A percentile compares a stretch with the other conserved stretches of the same genome.
Evolutionary conservation across 1,140 invertebrate genomes (phyloP).

Genomic region (Drosophila pectinifera): DNA sequence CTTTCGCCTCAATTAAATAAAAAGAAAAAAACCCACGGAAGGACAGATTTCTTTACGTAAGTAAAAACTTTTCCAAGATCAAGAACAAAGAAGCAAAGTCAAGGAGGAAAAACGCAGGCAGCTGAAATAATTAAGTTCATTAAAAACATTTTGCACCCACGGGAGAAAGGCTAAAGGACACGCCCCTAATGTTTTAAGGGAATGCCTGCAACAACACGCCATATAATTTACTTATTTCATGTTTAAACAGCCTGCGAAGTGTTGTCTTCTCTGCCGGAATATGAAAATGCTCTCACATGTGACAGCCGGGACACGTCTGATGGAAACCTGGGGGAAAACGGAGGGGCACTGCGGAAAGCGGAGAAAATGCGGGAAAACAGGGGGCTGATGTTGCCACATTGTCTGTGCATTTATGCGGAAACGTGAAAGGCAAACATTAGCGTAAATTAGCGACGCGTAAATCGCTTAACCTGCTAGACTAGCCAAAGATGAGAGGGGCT

Average conservation of each 20-base stretch:
- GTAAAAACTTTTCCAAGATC: conserved; percentile 1
- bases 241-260: conserved; percentile 72
- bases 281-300: conserved; percentile 50
- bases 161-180: conserved; percentile 18
- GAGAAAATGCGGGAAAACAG: background rate
- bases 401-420: conserved; percentile 74
- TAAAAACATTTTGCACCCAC: conserved; percentile 58
- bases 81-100: conserved; percentile 25
- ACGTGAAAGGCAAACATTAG: conserved; percentile 79
- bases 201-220: conserved; percentile 27
- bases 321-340: conserved; percentile 16
- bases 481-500: background rate
- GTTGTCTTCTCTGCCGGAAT: conserved; percentile 40
- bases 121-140: conserved; percentile 70
- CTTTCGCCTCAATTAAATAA: background rate
- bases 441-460: conserved; percentile 80
- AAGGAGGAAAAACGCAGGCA: conserved; percentile 26
- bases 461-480: conserved; percentile 67
- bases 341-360: background rate
- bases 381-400: conserved; percentile 38
- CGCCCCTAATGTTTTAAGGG: conserved; percentile 21
- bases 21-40: background rate
- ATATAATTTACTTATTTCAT: conserved; percentile 79
- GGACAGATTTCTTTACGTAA: background rate
- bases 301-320: conserved; percentile 22